Evolutionary conservation across 2,797 vertebrate species (phyloP).

Genomic region (Saxicola maurus): DNA sequence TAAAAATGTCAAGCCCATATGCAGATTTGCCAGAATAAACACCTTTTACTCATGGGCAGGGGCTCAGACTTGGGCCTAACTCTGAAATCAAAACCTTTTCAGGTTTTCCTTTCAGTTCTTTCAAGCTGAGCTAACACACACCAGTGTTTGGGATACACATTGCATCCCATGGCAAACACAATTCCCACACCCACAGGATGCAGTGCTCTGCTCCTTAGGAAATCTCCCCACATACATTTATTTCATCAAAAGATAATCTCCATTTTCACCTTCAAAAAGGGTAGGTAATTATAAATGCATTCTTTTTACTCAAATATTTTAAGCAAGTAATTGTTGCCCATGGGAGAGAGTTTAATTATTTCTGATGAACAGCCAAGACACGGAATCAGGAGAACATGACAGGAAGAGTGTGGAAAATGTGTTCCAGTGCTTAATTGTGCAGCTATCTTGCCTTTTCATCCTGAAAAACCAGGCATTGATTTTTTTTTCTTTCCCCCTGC

Average conservation of each 20-base stretch:
- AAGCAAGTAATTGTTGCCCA: conserved; percentile 78
- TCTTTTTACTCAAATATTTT: conserved; percentile 74
- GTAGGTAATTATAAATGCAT: conserved; percentile 74
- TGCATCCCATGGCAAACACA: background rate
- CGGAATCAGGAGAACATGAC: conserved; percentile 67
- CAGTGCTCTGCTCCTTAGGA: background rate
- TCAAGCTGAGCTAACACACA: background rate
- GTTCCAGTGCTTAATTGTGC: conserved; percentile 68
- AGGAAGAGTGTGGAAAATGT: conserved; percentile 58
- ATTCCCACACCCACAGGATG: background rate
- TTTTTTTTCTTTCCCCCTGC: conserved; percentile 25
- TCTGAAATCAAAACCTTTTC: background rate
- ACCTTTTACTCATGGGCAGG: background rate
- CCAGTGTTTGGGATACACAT: background rate
- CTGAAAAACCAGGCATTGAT: conserved; percentile 71
- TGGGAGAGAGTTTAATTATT: conserved; percentile 78
- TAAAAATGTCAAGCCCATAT: background rate
- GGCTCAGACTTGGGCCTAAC: background rate
- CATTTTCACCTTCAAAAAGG: conserved; percentile 74
- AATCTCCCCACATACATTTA: conserved; percentile 7
- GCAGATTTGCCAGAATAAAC: background rate
- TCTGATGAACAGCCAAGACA: conserved; percentile 71
- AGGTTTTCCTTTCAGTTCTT: background rate
- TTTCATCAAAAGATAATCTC: conserved; percentile 71
- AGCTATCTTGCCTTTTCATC: conserved; percentile 71